Evolutionary conservation across 1,140 invertebrate species (phyloP).

Genomic region (Leptinotarsa undecemlineata): DNA sequence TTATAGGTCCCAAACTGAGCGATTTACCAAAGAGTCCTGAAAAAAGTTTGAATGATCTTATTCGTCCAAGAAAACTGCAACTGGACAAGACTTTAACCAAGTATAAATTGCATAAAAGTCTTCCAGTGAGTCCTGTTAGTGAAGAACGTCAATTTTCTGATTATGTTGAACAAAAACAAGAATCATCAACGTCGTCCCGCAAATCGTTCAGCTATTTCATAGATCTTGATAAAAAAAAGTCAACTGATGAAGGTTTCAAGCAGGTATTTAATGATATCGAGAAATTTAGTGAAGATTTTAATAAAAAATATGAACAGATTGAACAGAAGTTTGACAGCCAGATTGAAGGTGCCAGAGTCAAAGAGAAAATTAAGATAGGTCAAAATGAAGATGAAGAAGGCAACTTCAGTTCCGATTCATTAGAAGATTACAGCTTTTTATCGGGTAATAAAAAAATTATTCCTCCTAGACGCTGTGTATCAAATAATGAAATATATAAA

Average conservation of each 20-base stretch:
- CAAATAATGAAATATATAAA: conserved; percentile 76
- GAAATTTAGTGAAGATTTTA: conserved; percentile 54
- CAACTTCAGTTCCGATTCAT: conserved; percentile 76
- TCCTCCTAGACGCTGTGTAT: conserved; percentile 67
- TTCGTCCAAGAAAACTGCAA: conserved; percentile 50
- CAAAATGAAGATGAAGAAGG: conserved; percentile 60
- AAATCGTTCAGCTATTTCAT: conserved; percentile 63
- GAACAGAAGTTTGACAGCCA: conserved; percentile 39
- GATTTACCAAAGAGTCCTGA: conserved; percentile 46
- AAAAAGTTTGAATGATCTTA: conserved; percentile 41
- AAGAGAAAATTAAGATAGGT: conserved; percentile 6
- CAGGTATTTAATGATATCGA: conserved; percentile 54
- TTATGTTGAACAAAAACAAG: conserved; percentile 48
- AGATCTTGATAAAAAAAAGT: conserved; percentile 56
- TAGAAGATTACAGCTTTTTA: conserved; percentile 69
- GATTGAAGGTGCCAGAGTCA: conserved; percentile 16
- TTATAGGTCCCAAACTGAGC: conserved; percentile 36
- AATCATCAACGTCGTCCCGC: conserved; percentile 36
- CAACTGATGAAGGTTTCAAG: conserved; percentile 60
- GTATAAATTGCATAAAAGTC: conserved; percentile 69
- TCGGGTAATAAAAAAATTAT: conserved; percentile 59
- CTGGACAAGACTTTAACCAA: conserved; percentile 50
- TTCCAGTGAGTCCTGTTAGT: conserved; percentile 69
- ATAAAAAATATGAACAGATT: conserved; percentile 48
- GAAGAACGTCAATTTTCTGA: conserved; percentile 69